Evolutionary conservation across 2,797 vertebrate species (phyloP), one percentile per base, ranked within the genome.

Genomic region (Enteromius thamalakanensis): DNA sequence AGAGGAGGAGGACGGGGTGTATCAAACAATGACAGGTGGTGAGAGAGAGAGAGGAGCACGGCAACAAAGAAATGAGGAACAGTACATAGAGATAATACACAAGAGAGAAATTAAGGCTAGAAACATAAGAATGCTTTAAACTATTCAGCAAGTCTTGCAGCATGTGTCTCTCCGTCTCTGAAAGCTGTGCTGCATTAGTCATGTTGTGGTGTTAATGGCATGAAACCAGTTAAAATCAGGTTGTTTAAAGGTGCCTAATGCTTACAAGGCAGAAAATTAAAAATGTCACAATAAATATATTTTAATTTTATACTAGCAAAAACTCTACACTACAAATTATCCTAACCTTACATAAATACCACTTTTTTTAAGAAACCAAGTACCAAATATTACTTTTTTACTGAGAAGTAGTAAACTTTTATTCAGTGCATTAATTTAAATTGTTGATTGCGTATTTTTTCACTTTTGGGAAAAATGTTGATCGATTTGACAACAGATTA

Each of bases 31-130:
- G 29, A 64, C 65, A 53, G 86, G 60, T 83, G 77, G 47, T 21
- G 51, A 68, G 45, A 49, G 49, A 26, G 14, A 64, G 29, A 69
- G 23, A 71, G 32, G 55, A 10, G 72, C 32, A 40, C 19, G 17
- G n/a, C 29, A 37, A 23, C 42, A 58, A 51, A 81, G 23, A 49
- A 45, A 70, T 32, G 37, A 58, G 62, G 42, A 49, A 23, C 21
- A 51, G 64, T 23, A 71, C 32, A 26, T 3, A 26, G 58, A 67
- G 40, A 71, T 4, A 51, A 42, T 34, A 74, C 2, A 29, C 70
- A 76, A 45, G 55, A 67, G 76, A 75, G n/a, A 74, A 40, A 84
- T 53, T 9, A 65, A 84, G 6, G 6, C 23, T n/a, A 32, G 19
- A 51, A 29, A 67, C 12, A 72, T 49, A 72, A 60, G 9, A 34